Conservation (phyloP, 2,113 vertebrate genomes). For the Antechinus stuartii region DNA sequence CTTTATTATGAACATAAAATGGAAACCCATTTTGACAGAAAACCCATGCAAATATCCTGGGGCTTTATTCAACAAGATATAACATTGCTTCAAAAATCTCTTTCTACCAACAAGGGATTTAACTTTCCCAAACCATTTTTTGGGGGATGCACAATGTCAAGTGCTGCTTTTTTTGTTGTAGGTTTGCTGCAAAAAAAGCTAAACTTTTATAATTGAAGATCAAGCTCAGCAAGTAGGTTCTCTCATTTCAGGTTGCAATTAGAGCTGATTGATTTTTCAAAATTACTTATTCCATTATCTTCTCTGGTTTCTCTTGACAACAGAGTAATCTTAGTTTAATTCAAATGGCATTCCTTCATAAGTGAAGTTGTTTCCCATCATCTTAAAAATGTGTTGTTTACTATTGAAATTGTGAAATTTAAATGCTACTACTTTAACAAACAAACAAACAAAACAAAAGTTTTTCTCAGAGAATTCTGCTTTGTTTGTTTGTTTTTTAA, state of each 20-base stretch:
- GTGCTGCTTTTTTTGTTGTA: background rate
- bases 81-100: background rate
- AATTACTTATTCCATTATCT: background rate
- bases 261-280: background rate
- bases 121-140: background rate
- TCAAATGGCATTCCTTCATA: background rate
- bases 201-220: background rate
- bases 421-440: background rate
- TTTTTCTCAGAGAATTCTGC: background rate
- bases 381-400: background rate
- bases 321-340: background rate
- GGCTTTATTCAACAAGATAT: background rate
- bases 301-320: background rate
- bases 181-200: background rate
- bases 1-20: slow-evolving; percentile 96
- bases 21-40: slow-evolving; percentile 93
- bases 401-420: background rate
- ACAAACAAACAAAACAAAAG: background rate
- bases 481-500: background rate
- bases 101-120: background rate
- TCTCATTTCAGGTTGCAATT: background rate
- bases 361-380: background rate
- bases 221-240: background rate
- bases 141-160: background rate
- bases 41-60: slow-evolving; percentile 83